phyloP scores from a whole-genome alignment of 1,140 invertebrate species.

The Laodelphax striatellus region DNA sequence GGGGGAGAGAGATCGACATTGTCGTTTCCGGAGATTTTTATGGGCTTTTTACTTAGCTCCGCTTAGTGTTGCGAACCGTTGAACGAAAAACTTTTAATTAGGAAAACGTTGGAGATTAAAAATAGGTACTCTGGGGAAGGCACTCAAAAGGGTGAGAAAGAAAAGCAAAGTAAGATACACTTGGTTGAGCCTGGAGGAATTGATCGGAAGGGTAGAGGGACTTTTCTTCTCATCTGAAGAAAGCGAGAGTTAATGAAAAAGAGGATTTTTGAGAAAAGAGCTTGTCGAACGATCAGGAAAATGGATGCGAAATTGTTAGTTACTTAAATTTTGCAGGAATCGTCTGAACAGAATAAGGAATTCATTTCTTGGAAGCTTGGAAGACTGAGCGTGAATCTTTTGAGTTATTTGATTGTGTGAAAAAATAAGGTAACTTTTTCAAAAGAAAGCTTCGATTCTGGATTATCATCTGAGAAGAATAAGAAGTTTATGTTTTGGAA shows the following conservation, averaged over 20 bases:
- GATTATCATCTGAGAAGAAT: too few species aligned
- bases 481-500: too few species aligned
- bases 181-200: too few species aligned
- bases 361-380: too few species aligned
- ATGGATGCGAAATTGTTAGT: too few species aligned
- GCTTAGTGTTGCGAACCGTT: neutral
- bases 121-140: neutral
- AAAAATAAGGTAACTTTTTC: too few species aligned
- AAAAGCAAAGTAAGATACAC: too few species aligned
- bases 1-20: neutral
- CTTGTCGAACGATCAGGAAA: neutral
- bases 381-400: too few species aligned
- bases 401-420: too few species aligned
- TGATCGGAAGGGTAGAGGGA: neutral
- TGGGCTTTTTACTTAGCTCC: neutral
- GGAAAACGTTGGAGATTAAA: neutral
- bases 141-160: neutral
- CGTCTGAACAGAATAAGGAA: too few species aligned
- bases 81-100: constrained; percentile 10
- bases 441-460: too few species aligned
- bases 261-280: neutral
- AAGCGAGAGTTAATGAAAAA: neutral
- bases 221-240: neutral
- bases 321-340: too few species aligned
- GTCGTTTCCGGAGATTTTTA: constrained; percentile 7